phyloP scores from a whole-genome alignment of 2,888 invertebrate genomes.

The Eupithecia subfuscata region DNA sequence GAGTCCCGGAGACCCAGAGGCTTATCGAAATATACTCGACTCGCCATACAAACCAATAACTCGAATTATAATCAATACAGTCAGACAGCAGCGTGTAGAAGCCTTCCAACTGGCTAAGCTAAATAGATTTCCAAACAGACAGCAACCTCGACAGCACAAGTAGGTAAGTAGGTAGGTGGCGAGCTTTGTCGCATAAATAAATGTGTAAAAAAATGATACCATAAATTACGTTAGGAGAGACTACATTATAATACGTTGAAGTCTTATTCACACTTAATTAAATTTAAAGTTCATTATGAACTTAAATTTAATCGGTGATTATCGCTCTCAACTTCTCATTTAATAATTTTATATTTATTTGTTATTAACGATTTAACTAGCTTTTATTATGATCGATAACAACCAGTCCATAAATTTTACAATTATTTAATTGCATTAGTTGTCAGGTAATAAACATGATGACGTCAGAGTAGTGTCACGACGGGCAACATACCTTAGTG shows the following conservation, averaged over 20 bases:
- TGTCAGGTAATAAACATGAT: conserved; percentile 35
- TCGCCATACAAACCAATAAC: not conserved
- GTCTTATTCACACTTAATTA: not conserved
- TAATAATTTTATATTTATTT: not conserved
- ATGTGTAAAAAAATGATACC: not conserved
- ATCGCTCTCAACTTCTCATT: not conserved
- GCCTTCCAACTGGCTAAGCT: not conserved
- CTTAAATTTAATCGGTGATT: not conserved
- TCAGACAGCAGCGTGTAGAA: no score
- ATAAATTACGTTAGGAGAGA: not conserved
- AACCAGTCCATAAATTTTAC: conserved; percentile 9
- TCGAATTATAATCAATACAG: not conserved
- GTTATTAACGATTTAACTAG: not conserved
- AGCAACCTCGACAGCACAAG: no score
- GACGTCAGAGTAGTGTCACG: conserved; percentile 34
- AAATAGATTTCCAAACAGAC: not conserved
- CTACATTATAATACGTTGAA: not conserved
- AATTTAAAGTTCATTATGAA: not conserved
- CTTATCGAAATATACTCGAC: not conserved
- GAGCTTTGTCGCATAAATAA: no score
- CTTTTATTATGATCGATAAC: conserved; percentile 7
- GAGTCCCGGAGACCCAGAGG: not conserved
- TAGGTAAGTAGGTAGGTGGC: no score
- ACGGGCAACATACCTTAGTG: not conserved
- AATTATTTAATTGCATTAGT: conserved; percentile 29